phyloP scores from a whole-genome alignment of 2,113 vertebrate genomes.

The Apaloderma vittatum region DNA sequence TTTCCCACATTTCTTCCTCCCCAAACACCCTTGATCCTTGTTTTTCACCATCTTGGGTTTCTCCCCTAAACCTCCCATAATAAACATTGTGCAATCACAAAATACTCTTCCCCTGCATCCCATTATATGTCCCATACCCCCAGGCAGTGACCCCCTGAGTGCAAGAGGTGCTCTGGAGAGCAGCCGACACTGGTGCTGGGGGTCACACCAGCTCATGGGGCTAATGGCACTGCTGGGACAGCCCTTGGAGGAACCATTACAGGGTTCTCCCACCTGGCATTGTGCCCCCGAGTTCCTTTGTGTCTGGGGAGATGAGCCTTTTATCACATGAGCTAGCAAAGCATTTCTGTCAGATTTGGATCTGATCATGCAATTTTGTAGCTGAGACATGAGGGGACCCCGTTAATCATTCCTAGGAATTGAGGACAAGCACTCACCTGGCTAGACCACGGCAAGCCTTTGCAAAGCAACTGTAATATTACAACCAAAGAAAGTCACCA shows the following conservation, averaged over 20 bases:
- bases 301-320: not conserved
- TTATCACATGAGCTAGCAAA: not conserved
- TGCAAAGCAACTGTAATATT: not conserved
- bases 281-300: accelerated
- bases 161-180: not conserved
- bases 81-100: not conserved
- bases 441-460: not conserved
- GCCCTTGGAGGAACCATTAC: not conserved
- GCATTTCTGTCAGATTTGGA: not conserved
- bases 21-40: not conserved
- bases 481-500: not conserved
- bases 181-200: not conserved
- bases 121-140: not conserved
- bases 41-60: not conserved
- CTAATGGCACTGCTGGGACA: not conserved
- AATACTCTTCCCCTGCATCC: not conserved
- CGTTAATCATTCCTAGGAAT: not conserved
- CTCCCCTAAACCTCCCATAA: not conserved
- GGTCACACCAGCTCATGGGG: accelerated
- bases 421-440: not conserved
- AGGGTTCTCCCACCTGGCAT: not conserved
- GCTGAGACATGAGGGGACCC: not conserved
- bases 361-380: not conserved
- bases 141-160: not conserved
- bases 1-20: not conserved